A percentile compares a stretch with the other conserved stretches of the same genome.
Conservation (phyloP, 2,113 vertebrate species). For the Lutjanus erythropterus region DNA sequence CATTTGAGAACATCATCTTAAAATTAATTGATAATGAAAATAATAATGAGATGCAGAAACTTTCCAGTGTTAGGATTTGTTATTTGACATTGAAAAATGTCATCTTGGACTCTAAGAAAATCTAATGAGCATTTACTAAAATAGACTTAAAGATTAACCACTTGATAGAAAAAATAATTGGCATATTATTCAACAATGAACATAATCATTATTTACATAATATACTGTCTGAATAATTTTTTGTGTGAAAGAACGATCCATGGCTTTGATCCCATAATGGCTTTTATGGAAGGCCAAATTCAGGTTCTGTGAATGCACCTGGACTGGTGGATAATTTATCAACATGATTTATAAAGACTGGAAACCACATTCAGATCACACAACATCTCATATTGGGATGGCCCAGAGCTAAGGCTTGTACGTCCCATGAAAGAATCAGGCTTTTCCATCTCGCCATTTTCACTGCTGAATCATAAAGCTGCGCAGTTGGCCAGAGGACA, state of each 20-base stretch:
- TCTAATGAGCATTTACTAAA: too few relatives aligned
- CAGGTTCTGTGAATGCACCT: background rate
- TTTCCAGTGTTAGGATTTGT: background rate
- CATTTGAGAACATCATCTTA: too few relatives aligned
- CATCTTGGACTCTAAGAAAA: too few relatives aligned
- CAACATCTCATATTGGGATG: background rate
- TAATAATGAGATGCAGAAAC: too few relatives aligned
- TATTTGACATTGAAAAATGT: too few relatives aligned
- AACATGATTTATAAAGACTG: constrained; percentile 17
- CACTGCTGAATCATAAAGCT: constrained; percentile 30
- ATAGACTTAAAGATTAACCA: background rate
- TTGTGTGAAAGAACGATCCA: background rate
- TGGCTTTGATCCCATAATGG: background rate
- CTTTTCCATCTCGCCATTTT: constrained; percentile 17
- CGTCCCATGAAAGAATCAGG: constrained; percentile 22
- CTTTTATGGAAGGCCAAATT: background rate
- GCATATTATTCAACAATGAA: background rate
- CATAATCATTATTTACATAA: background rate
- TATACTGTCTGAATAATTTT: background rate
- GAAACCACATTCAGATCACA: constrained; percentile 32
- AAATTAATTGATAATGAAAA: too few relatives aligned
- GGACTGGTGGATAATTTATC: constrained; percentile 5
- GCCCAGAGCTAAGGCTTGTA: background rate
- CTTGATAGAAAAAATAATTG: background rate
- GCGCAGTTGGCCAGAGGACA: constrained; percentile 31